Percentiles rank a stretch among this genome's conserved stretches.
These are phyloP conservation scores for Iphiclides podalirius DNA, from an alignment of 2,888 invertebrate genomes.

Conservation along the genomic window DNA sequence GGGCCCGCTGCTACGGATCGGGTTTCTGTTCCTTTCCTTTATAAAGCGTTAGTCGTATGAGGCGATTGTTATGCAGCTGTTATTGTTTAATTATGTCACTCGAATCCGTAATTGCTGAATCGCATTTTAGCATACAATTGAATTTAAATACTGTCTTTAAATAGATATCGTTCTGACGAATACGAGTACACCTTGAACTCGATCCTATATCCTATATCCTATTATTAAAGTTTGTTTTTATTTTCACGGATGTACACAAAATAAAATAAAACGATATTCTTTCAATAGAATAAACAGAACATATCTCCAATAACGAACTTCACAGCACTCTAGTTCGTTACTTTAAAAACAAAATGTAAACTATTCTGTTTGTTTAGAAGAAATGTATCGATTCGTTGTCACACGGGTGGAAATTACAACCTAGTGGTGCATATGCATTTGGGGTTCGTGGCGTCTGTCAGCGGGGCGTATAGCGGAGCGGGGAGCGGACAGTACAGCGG, in stretches of 20 bases:
- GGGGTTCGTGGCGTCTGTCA: conserved; percentile 19
- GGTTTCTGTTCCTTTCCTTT: conserved; percentile 56
- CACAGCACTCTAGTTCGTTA: conserved; percentile 17
- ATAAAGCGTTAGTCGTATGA: conserved; percentile 35
- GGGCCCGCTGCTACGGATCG: conserved; percentile 54
- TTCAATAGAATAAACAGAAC: conserved; percentile 8
- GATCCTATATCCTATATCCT: too few relatives aligned
- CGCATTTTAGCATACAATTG: too few relatives aligned
- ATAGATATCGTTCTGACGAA: too few relatives aligned
- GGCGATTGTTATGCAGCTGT: conserved; percentile 37
- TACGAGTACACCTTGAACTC: too few relatives aligned
- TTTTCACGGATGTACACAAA: too few relatives aligned
- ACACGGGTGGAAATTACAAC: conserved; percentile 16
- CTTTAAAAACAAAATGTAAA: conserved; percentile 19
- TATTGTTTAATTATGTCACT: conserved; percentile 28
- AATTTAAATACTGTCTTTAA: too few relatives aligned
- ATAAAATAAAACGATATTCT: neutral
- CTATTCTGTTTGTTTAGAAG: conserved; percentile 18
- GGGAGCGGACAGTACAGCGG: conserved; percentile 14
- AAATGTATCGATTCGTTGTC: conserved; percentile 15
- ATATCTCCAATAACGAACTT: conserved; percentile 10
- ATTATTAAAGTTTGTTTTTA: too few relatives aligned
- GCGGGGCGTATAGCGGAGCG: conserved; percentile 18
- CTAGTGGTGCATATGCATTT: conserved; percentile 13
- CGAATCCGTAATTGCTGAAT: neutral